Conservation (phyloP, 2,888 invertebrate species). For the Aelia acuminata region DNA sequence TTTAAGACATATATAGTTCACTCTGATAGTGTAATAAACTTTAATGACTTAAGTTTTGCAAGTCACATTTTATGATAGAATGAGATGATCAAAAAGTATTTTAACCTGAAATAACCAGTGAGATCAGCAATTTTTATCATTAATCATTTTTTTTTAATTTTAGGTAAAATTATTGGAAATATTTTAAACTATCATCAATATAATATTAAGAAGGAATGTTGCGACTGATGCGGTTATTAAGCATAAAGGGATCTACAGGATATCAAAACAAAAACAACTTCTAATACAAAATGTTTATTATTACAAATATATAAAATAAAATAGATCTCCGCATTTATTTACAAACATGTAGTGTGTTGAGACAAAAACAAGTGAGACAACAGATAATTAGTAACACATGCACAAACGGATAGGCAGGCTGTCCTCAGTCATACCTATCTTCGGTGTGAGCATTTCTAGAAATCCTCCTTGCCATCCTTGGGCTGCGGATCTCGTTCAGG, state of each 20-base stretch:
- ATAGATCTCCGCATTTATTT: slow-evolving; percentile 42
- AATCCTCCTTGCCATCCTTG: slow-evolving; percentile 87
- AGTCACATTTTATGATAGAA: too few species aligned
- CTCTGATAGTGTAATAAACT: too few species aligned
- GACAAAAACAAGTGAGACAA: slow-evolving; percentile 39
- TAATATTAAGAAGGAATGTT: background rate
- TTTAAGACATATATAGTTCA: too few species aligned
- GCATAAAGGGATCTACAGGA: background rate
- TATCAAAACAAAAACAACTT: slow-evolving; percentile 37
- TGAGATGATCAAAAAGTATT: too few species aligned
- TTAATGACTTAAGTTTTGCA: too few species aligned
- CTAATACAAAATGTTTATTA: background rate
- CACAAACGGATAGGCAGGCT: background rate
- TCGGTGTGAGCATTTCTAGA: slow-evolving; percentile 72
- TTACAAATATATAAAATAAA: slow-evolving; percentile 49
- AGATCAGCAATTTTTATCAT: too few species aligned
- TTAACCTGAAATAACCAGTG: too few species aligned
- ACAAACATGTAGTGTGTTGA: background rate
- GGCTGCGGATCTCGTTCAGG: slow-evolving; percentile 89
- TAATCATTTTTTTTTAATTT: too few species aligned
- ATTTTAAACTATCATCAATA: background rate
- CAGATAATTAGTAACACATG: slow-evolving; percentile 42
- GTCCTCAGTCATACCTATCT: slow-evolving; percentile 64
- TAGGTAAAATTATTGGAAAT: background rate
- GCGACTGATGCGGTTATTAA: background rate